Base-by-base conservation (phyloP, 2,113 vertebrate genomes). In the Plestiodon gilberti region DNA sequence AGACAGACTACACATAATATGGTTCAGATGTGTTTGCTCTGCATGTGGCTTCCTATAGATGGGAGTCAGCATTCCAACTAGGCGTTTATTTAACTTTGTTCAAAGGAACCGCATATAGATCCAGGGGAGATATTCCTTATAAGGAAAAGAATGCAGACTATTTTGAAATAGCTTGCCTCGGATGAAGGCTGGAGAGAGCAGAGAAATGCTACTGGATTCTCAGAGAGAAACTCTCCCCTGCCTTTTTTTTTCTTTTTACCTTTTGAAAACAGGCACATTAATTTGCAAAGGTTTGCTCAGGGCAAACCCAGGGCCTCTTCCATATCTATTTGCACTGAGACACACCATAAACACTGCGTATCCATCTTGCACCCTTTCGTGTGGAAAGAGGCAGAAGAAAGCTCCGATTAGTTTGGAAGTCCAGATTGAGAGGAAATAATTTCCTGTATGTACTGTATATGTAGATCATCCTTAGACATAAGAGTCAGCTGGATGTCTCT, bases 141-240 rank as follows among this genome's bases (percentile, higher is more conserved):
- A 97, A 97, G 97, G 97, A 96, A 97, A 97, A 96, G 96, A 97
- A 97, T 97, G 96, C 93, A 89, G 94, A 95, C 95, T 97, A 96
- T 97, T 97, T 97, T 93, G 94, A 94, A 97, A 96, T 93, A 89
- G 94, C 93, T 94, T 20, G 89, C 89, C 92, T 85, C 87, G 75
- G 91, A 91, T 88, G 90, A 95, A 96, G 89, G 89, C 90, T 89
- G 91, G 77, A 80, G 80, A 84, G 80, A 80, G 86, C 73, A 86
- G 86, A 91, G 81, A 93, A 95, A 92, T 83, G 82, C 79, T 88
- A 75, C 92, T 92, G 85, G 82, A 91, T 89, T 89, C 73, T 87
- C 22, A 2, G 81, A 52, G 43, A 48, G 38, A 85, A 65, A 40
- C 67, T n/a, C 43, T 78, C 80, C 81, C 65, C 43, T 40, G 20